Evolutionary conservation across 2,888 invertebrate genomes (phyloP), one percentile per base, ranked within the genome.

Genomic region (Schizotus pectinicornis): DNA sequence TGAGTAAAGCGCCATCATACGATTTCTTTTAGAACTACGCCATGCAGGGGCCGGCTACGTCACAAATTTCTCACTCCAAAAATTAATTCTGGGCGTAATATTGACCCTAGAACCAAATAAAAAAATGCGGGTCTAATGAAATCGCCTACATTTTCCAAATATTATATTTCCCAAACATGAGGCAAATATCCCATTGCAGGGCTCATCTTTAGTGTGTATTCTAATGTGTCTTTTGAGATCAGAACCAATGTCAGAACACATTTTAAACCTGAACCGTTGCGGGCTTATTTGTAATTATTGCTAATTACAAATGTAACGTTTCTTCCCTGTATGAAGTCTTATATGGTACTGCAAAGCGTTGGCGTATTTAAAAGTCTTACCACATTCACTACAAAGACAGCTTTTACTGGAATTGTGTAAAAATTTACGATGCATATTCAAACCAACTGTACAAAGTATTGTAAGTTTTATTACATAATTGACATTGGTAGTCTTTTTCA

Each of bases 291-390:
- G n/a, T n/a, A n/a, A n/a, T n/a, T n/a, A n/a, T n/a, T 64, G 50
- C 74, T 65, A 70, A 7, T 65, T 59, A 49, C 74, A 74, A 32
- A 64, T 59, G 30, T 69, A 74, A 22, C 62, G 70, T 39, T 70
- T 69, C 49, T 74, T 73, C 0, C 68, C 68, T 1, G 69, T 71
- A 45, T 74, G 74, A n/a, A 67, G 52, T 3, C 71, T 59, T 69
- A 73, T 67, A 48, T 74, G 74, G 45, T 74, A 74, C 3, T 53
- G 54, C 31, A 73, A 62, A 0, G 72, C 70, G 73, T 90, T 91
- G 6, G 90, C 89, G 73, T 92, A 91, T 76, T 91, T 91, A 82
- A 92, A 92, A 31, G 89, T 90, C 74, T 92, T 92, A 35, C 90
- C 89, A 71, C 92, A 92, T 77, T 90, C 89, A 8, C 88, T 88